Base-by-base conservation (phyloP, 2,797 vertebrate species). In the Schizopygopsis malacanthus region DNA sequence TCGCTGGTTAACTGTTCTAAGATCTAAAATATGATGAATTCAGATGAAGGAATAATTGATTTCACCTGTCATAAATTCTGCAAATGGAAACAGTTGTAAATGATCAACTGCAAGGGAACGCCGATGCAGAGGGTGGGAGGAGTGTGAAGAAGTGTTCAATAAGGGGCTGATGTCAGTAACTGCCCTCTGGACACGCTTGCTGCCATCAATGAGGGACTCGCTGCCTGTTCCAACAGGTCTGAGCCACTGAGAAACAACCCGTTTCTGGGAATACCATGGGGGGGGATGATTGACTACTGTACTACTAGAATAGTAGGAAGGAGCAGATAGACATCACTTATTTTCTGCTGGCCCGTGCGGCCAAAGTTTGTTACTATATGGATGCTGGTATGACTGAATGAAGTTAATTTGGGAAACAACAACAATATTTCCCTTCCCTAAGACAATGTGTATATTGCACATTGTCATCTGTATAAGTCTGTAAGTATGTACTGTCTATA, bases 211-310 rank as follows among this genome's bases (percentile, higher is more conserved):
- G 61, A 84, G 39, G 67, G 43, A 85, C 25, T 72, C 12, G 2
- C 9, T 22, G 71, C 87, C 59, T 84, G 87, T 82, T 84, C 41
- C 52, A 87, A 87, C 87, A 87, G 81, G 87, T 85, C 81, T 84
- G 39, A 47, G 65, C n/a, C 15, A 61, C 11, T 61, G 43, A 61
- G 37, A 80, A 76, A 82, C 84, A 65, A 61, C 76, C 18, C 72
- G 8, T 22, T 84, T 70, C 75, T 33, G 4, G 8, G 25, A 65
- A 84, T 54, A 77, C 6, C 33, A 63, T 41, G 28, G 8, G 28
- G 18, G 43, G 9, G n/a, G 13, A 13, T 33, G 1, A 67, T 52
- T 45, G 16, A 80, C 15, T 28, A 45, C 2, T 4, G 2, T 25
- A 43, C 2, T 45, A 45, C 11, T 15, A 80, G 8, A 43, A 11